Percentiles rank a stretch among this genome's conserved stretches.
These are phyloP conservation scores for Seira musarum DNA, from an alignment of 2,888 invertebrate species.

Conservation along the genomic window DNA sequence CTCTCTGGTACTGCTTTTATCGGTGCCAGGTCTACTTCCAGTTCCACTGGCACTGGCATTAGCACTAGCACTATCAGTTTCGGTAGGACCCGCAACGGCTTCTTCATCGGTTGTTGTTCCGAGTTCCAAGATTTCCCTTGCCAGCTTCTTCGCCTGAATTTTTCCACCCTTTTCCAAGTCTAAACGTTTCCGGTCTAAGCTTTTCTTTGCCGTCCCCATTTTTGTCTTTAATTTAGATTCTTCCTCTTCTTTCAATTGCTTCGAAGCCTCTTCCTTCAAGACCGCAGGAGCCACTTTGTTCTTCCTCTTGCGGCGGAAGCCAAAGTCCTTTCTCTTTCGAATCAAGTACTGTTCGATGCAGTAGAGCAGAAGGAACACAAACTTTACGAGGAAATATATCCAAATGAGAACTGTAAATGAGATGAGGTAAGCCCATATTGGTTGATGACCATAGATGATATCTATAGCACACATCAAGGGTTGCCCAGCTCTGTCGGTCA, in stretches of 20 bases:
- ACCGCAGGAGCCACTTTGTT: not conserved
- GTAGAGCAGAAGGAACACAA: slow-evolving; percentile 6
- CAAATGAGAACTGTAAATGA: not conserved
- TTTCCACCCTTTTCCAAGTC: not conserved
- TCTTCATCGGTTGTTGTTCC: too few species aligned
- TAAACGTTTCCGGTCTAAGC: slow-evolving; percentile 3
- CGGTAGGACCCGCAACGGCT: too few species aligned
- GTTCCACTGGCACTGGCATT: too few species aligned
- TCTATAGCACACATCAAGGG: slow-evolving; percentile 27
- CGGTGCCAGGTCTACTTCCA: too few species aligned
- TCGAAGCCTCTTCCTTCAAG: not conserved
- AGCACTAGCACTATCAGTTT: too few species aligned
- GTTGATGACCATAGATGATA: slow-evolving; percentile 5
- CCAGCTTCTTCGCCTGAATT: not conserved
- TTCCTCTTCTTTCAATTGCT: not conserved
- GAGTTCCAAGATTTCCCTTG: slow-evolving; percentile 28
- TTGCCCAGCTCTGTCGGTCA: not conserved
- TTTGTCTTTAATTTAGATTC: slow-evolving; percentile 21
- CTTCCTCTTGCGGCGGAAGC: slow-evolving; percentile 11
- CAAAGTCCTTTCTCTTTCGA: slow-evolving; percentile 28
- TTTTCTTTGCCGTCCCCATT: slow-evolving; percentile 17
- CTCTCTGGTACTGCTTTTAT: too few species aligned
- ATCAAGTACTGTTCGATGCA: slow-evolving; percentile 22
- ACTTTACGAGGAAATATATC: slow-evolving; percentile 17
- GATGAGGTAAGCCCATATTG: not conserved